These are phyloP conservation scores for Sminthurinus signatus DNA, from an alignment of 1,140 invertebrate species.

Conservation along the genomic window DNA sequence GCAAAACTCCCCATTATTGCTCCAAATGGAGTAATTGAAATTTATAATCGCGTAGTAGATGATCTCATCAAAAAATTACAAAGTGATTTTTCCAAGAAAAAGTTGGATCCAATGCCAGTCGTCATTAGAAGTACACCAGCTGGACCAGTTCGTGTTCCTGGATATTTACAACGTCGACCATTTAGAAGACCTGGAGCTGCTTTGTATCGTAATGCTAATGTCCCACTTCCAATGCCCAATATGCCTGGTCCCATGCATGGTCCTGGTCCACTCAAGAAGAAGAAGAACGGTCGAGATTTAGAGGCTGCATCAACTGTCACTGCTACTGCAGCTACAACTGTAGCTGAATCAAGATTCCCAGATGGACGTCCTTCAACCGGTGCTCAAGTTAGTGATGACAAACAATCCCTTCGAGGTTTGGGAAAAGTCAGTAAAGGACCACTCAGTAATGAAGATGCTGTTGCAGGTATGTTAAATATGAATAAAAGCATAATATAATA, in stretches of 20 bases:
- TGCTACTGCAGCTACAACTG: background rate
- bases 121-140: conserved; percentile 37
- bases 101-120: conserved; percentile 38
- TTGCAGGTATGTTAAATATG: too few species aligned
- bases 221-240: background rate
- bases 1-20: conserved; percentile 38
- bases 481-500: too few species aligned
- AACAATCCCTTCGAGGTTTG: conserved; percentile 15
- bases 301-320: too few species aligned
- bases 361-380: conserved; percentile 7
- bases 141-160: conserved; percentile 39
- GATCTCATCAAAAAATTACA: conserved; percentile 37
- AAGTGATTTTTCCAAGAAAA: conserved; percentile 28
- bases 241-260: background rate
- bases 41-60: conserved; percentile 40
- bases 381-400: background rate
- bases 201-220: conserved; percentile 27
- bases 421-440: conserved; percentile 40
- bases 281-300: conserved; percentile 14
- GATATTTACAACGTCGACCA: conserved; percentile 35
- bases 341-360: conserved; percentile 17
- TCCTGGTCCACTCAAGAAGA: background rate
- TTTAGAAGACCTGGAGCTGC: conserved; percentile 39
- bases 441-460: conserved; percentile 26
- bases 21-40: conserved; percentile 40